Base-by-base conservation (phyloP, 1,140 invertebrate genomes). In the Drosophila chauvacae region DNA sequence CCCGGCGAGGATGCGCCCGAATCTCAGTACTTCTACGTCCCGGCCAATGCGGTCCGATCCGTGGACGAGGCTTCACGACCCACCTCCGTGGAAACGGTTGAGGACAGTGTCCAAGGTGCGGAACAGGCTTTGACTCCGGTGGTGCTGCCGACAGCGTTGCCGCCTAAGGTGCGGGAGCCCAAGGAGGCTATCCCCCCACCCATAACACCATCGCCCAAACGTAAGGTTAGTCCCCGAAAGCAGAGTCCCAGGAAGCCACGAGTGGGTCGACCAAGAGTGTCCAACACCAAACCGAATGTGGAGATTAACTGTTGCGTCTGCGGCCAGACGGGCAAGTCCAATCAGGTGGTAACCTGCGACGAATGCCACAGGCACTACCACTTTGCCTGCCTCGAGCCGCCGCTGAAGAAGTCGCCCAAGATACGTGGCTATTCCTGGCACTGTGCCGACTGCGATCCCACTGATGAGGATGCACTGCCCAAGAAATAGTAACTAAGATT, bases 361-460 rank as follows among this genome's bases (percentile, higher is more conserved):
- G 97, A 98, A 92, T 99, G 98, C 93, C 94, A 95, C 86, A 96
- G 97, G 90, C 95, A 96, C 76, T 98, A 97, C 93, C 98, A 99
- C 93, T 98, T 98, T 92, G 95, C 95, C 33, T 99, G 98, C 93
- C 93, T 98, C 63, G 96, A 98, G 93, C 98, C 98, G 42, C 98
- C 98, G 4, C 94, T 98, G 1, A 98, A 97, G 93, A 98, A 98
- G 92, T 97, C 97, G 48, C 98, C 98, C 3, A 98, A 98, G 93
- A 96, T 96, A 73, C 95, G 97, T 63, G 97, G 98, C 42, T 98
- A 98, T 93, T 97, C 97, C 7, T 99, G 98, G 98, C 97, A 98
- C 93, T 99, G 98, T 94, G 97, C 97, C 51, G 97, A 98, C 92
- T 99, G 98, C 94, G 97, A 98, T 94, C 96, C 97, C 57, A 97